Percentiles rank a stretch among this genome's conserved stretches.
These are phyloP conservation scores for Ectemnius cavifrons DNA, from an alignment of 2,888 invertebrate genomes.

Conservation along the genomic window DNA sequence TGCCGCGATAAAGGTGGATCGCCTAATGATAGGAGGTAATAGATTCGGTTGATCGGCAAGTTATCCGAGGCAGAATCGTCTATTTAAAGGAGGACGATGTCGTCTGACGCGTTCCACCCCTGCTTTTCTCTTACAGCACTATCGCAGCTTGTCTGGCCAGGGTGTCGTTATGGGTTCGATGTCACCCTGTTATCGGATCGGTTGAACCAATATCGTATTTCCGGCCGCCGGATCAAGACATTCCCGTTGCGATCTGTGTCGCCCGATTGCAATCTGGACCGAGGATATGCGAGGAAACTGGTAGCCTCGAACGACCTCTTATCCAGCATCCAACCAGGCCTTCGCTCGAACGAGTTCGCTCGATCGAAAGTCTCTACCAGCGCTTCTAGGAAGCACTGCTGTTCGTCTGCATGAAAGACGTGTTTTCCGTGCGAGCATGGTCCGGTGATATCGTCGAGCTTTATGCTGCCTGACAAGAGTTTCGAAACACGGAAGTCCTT, in stretches of 20 bases:
- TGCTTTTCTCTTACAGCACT: not conserved
- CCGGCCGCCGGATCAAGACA: conserved; percentile 45
- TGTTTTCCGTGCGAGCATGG: conserved; percentile 9
- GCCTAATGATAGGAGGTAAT: no score
- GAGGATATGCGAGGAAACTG: conserved; percentile 37
- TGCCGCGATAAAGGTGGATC: no score
- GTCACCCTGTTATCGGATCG: conserved; percentile 38
- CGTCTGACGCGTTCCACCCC: not conserved
- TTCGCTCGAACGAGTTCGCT: conserved; percentile 34
- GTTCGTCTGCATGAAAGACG: conserved; percentile 8
- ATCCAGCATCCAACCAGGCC: conserved; percentile 43
- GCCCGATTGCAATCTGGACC: conserved; percentile 37
- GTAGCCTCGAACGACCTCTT: conserved; percentile 58
- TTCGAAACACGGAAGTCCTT: conserved; percentile 44
- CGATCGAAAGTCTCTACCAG: conserved; percentile 28
- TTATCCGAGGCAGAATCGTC: no score
- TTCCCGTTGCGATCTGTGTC: conserved; percentile 42
- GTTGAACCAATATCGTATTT: conserved; percentile 30
- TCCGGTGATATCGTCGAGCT: conserved; percentile 39
- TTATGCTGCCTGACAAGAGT: conserved; percentile 48
- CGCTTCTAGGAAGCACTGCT: not conserved
- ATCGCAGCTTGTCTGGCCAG: not conserved
- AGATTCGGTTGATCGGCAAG: no score
- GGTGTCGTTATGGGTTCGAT: conserved; percentile 24
- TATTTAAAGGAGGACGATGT: no score